Evolutionary conservation across 2,113 vertebrate genomes (phyloP).

Genomic region (Macaca nemestrina): DNA sequence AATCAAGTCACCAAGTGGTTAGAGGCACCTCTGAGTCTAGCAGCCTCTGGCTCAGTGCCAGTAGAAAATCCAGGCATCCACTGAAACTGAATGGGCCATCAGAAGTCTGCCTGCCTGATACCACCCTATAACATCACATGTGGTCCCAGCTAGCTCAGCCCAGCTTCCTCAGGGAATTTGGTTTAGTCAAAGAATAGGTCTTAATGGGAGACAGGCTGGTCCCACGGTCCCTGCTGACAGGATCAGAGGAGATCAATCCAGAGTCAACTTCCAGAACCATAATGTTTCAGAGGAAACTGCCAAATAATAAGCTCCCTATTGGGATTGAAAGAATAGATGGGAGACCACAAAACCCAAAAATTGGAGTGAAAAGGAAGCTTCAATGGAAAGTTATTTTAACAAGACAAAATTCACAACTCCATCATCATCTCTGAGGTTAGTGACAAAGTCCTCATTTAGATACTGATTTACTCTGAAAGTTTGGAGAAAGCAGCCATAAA

Average conservation of each 20-base stretch:
- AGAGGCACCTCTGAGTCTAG: background rate
- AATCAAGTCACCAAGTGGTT: background rate
- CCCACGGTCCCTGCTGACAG: slow-evolving; percentile 52
- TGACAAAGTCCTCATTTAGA: background rate
- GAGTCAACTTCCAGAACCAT: background rate
- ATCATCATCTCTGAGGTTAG: background rate
- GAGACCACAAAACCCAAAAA: background rate
- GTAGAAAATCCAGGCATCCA: background rate
- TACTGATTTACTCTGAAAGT: background rate
- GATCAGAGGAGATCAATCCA: slow-evolving; percentile 61
- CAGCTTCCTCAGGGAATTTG: background rate
- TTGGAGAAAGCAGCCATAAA: background rate
- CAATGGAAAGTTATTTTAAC: background rate
- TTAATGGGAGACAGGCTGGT: slow-evolving; percentile 62
- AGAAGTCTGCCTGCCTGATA: background rate
- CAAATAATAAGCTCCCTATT: slow-evolving; percentile 40
- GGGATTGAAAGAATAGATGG: background rate
- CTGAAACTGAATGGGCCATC: background rate
- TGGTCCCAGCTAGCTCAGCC: background rate
- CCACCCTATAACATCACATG: background rate
- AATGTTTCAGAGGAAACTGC: slow-evolving; percentile 55
- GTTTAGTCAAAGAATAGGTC: background rate
- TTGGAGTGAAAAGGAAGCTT: background rate
- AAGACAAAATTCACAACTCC: background rate
- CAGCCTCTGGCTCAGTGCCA: background rate